Evolutionary conservation across 2,797 vertebrate genomes (phyloP), one percentile per base, ranked within the genome.

Genomic region (Darevskia nairensis): DNA sequence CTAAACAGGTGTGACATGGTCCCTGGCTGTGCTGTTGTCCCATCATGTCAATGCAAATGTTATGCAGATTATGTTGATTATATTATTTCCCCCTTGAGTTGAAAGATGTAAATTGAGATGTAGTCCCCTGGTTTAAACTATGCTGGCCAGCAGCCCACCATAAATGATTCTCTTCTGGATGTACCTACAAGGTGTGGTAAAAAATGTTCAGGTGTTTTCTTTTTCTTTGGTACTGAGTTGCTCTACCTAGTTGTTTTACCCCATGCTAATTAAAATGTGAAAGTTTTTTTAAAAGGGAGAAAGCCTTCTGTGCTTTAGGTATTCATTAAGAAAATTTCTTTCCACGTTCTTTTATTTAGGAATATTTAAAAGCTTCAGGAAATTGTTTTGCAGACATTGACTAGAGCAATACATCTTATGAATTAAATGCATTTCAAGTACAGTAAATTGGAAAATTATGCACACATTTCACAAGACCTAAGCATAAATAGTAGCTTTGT

Each of bases 361-460:
- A 6, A 72, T 77, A 80, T 68, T 50, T 92, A 85, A 90, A 91
- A 94, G 23, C 39, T 91, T 59, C 89, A 88, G 78, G 29, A 93
- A 89, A 6, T 1, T 88, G 89, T 88, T 91, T 82, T 82, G 10
- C 92, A 89, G n/a, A 71, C 3, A 84, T 87, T 87, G 74, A 89
- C 41, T 80, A 90, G 55, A 88, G 66, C 25, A 92, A 89, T 89
- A 9, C 46, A 91, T 86, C 86, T 86, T 88, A 86, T 79, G 68
- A 89, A 88, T 89, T 89, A 89, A 91, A 89, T 91, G 86, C 79
- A 66, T 82, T 92, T 77, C 29, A 80, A 72, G 19, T 74, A 90
- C 55, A 71, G 82, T 86, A 90, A 88, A 93, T 25, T 78, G 59
- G 29, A 92, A 93, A 91, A 88, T 83, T 91, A 75, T 72, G 1